Base-by-base conservation (phyloP, 2,888 invertebrate species). In the Tubulanus polymorphus region DNA sequence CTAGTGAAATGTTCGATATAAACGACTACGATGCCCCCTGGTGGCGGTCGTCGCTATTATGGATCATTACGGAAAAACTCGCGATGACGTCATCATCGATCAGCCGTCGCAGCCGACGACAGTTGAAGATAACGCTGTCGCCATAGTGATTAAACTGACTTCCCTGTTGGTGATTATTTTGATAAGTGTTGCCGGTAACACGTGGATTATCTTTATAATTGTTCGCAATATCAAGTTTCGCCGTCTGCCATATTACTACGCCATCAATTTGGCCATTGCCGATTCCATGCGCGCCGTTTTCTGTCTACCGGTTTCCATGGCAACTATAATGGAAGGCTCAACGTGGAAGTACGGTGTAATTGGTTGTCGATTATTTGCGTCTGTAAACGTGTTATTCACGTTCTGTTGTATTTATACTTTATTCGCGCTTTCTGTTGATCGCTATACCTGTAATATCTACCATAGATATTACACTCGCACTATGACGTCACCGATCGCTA, bases 161-260 rank as follows among this genome's bases (percentile, higher is more conserved):
- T 59, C 55, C 10, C 59, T 69, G 41, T 58, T 63, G 6, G 53
- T 64, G 5, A 66, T 65, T 10, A 57, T 68, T n/a, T 54, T 63
- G 3, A 57, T 65, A 3, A 68, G 68, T 3, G 55, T 67, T 10
- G 49, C 67, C n/a, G 65, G 63, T 15, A 70, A 70, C 55, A 56
- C 60, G n/a, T 37, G 60, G 5, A 62, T 70, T 2, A 61, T 70
- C 26, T 66, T 62, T 52, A 57, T 65, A 35, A 63, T 71, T 20
- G 59, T 65, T 18, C 62, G 63, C 37, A 68, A 71, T 57, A 55
- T 59, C 45, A 55, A 57, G 35, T 60, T 73, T 12, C 75, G 74
- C 52, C 57, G 69, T 12, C 66, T 72, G 8, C 73, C 75, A 37
- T 73, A 72, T 60, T 75, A 73, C 58, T 75, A 71, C 56, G 60